A percentile compares a stretch with the other conserved stretches of the same genome.
Conservation (phyloP, 2,888 invertebrate species). For the Oligia latruncula region DNA sequence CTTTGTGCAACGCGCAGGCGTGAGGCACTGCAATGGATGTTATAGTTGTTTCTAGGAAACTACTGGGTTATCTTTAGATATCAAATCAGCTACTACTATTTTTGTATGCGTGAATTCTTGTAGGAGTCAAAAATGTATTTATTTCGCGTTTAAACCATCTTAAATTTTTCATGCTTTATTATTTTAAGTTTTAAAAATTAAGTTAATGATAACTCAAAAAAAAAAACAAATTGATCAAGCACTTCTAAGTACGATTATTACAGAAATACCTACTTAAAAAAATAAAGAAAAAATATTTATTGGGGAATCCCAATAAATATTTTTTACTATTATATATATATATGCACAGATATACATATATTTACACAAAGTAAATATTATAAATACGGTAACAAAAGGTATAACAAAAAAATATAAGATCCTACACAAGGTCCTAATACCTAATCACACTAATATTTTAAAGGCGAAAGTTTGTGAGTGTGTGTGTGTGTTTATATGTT, state of each 20-base stretch:
- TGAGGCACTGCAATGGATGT: conserved; percentile 15
- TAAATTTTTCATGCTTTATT: background rate
- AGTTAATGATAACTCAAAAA: background rate
- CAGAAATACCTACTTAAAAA: background rate
- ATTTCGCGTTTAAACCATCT: background rate
- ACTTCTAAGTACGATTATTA: background rate
- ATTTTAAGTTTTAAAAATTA: background rate
- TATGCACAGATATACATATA: background rate
- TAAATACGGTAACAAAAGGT: background rate
- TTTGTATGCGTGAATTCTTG: background rate
- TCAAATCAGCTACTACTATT: background rate
- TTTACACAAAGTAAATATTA: background rate
- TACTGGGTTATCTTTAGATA: background rate
- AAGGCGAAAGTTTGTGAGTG: too few species aligned
- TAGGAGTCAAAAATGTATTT: background rate
- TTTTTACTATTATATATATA: too few species aligned
- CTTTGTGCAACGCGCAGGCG: conserved; percentile 49
- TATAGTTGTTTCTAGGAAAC: background rate
- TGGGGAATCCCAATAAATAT: too few species aligned
- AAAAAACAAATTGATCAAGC: background rate
- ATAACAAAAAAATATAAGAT: background rate
- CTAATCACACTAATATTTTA: background rate
- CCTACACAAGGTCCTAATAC: background rate
- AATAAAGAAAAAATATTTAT: background rate
- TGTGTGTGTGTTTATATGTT: too few species aligned